Evolutionary conservation across 2,113 vertebrate species (phyloP).

Genomic region (Theristicus caerulescens): DNA sequence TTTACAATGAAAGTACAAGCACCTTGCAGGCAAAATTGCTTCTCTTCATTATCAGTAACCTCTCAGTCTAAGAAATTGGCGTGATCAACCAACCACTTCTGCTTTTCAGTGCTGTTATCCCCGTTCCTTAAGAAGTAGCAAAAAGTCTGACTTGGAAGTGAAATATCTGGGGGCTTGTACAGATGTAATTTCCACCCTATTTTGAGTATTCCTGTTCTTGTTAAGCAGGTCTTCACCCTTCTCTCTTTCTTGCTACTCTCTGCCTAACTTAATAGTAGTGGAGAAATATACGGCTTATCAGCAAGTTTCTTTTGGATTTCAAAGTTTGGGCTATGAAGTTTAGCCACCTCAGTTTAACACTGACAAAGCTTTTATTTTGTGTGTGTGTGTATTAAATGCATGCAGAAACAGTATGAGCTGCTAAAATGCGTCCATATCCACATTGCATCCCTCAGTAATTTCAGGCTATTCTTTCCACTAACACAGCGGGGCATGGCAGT

Average conservation of each 20-base stretch:
- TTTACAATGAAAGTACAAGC: not conserved
- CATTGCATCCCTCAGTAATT: not conserved
- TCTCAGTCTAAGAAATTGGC: not conserved
- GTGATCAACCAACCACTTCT: not conserved
- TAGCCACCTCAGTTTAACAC: not conserved
- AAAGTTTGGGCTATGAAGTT: not conserved
- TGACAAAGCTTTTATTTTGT: not conserved
- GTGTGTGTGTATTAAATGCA: not conserved
- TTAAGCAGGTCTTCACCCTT: not conserved
- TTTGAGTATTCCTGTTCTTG: not conserved
- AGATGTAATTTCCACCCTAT: not conserved
- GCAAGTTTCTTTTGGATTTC: not conserved
- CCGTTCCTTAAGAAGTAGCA: not conserved
- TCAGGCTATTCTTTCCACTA: not conserved
- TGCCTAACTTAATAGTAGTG: not conserved
- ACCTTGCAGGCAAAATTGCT: not conserved
- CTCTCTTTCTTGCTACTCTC: not conserved
- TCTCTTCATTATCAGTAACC: not conserved
- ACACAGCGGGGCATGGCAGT: accelerated
- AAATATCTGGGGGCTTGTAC: not conserved
- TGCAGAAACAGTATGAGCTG: not conserved
- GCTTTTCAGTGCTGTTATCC: not conserved
- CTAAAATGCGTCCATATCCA: not conserved
- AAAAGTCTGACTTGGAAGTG: not conserved
- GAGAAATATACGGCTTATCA: not conserved